These are phyloP conservation scores for Autographa pulchrina DNA, from an alignment of 2,888 invertebrate genomes.

Conservation along the genomic window DNA sequence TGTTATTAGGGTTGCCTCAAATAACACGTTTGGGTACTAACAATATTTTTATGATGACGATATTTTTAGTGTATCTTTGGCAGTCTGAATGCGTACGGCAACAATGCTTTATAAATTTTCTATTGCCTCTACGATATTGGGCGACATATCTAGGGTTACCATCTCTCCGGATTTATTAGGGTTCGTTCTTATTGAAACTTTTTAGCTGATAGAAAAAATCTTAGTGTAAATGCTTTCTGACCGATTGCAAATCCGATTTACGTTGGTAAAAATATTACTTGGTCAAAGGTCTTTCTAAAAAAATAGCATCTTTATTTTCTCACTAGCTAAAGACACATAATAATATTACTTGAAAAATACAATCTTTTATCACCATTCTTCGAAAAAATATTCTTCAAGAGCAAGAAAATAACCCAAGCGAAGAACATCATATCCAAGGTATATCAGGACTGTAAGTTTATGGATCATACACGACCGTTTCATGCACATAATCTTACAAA, in stretches of 20 bases:
- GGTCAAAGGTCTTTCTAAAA: no score
- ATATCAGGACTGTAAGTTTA: conserved; percentile 8
- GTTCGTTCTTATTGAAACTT: conserved; percentile 32
- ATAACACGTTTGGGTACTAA: conserved; percentile 27
- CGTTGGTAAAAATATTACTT: neutral
- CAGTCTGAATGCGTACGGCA: conserved; percentile 34
- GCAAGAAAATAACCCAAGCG: neutral
- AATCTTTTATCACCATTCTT: neutral
- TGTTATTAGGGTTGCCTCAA: conserved; percentile 15
- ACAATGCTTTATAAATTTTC: conserved; percentile 51
- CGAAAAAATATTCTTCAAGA: neutral
- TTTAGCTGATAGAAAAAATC: conserved; percentile 1
- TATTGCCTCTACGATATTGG: conserved; percentile 38
- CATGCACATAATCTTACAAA: conserved; percentile 29
- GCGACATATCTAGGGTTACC: conserved; percentile 37
- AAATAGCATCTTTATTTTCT: no score
- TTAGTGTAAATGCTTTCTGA: neutral
- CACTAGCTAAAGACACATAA: no score
- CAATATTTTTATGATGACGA: conserved; percentile 34
- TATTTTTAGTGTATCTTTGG: conserved; percentile 34
- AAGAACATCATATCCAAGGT: no score
- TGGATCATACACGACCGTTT: conserved; percentile 1
- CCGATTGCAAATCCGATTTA: conserved; percentile 2
- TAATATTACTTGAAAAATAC: no score
- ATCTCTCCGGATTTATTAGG: conserved; percentile 51